Conservation (phyloP, 2,113 vertebrate species). For the Pterocles orientalis region DNA sequence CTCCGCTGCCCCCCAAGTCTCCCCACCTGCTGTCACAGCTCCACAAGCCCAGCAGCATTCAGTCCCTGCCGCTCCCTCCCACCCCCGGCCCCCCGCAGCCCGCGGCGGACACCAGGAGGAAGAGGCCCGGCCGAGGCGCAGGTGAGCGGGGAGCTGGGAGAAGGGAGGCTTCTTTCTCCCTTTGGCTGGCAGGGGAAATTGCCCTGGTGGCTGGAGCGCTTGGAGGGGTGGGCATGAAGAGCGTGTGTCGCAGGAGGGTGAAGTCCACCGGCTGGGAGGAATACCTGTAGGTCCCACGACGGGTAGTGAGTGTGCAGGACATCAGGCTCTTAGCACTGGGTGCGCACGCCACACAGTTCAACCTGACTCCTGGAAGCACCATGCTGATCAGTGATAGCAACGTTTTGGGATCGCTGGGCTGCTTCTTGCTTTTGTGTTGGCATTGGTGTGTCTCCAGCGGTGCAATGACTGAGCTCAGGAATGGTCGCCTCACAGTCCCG, state of each 20-base stretch:
- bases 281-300: rapidly evolving
- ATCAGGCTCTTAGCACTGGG: neutral
- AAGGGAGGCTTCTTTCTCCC: too few species aligned
- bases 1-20: conserved; percentile 75
- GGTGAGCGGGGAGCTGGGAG: conserved; percentile 18
- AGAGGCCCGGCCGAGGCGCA: conserved; percentile 52
- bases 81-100: conserved; percentile 72
- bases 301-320: rapidly evolving
- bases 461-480: neutral
- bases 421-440: neutral
- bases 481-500: rapidly evolving
- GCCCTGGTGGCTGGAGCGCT: neutral
- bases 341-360: rapidly evolving
- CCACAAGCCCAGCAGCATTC: conserved; percentile 65
- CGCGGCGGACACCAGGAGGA: conserved; percentile 53
- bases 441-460: neutral
- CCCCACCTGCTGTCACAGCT: conserved; percentile 72
- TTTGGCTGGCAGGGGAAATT: rapidly evolving
- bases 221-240: too few species aligned
- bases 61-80: conserved; percentile 74
- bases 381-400: neutral
- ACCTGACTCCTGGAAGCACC: neutral
- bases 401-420: rapidly evolving
- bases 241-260: rapidly evolving
- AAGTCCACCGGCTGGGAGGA: rapidly evolving